Evolutionary conservation across 2,888 invertebrate genomes (phyloP).

Genomic region (Cephus spinipes): DNA sequence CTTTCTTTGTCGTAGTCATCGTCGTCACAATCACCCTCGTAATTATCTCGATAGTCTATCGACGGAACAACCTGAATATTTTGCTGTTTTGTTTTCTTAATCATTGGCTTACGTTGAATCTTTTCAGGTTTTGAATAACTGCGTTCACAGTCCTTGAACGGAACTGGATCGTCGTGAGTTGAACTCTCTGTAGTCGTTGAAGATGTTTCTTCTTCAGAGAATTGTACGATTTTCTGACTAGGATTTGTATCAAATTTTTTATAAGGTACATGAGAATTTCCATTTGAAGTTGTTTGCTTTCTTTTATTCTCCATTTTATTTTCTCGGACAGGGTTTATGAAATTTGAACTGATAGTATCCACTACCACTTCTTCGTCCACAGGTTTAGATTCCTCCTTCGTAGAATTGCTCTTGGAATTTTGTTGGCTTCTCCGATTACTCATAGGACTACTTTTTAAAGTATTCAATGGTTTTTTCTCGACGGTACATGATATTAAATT

Average conservation of each 20-base stretch:
- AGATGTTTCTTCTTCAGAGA: conserved; percentile 76
- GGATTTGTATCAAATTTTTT: conserved; percentile 58
- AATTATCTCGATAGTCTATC: conserved; percentile 66
- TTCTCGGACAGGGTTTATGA: conserved; percentile 23
- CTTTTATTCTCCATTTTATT: conserved; percentile 46
- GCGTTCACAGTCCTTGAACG: conserved; percentile 54
- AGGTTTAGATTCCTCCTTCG: conserved; percentile 52
- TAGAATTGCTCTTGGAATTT: conserved; percentile 31
- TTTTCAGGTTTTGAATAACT: conserved; percentile 54
- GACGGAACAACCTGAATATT: conserved; percentile 46
- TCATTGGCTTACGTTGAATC: conserved; percentile 50
- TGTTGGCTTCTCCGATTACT: conserved; percentile 44
- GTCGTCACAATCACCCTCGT: conserved; percentile 68
- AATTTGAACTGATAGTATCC: conserved; percentile 24
- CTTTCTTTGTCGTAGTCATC: conserved; percentile 58
- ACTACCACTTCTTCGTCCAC: conserved; percentile 65
- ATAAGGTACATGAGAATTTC: conserved; percentile 47
- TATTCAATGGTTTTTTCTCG: conserved; percentile 43
- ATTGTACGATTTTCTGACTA: conserved; percentile 59
- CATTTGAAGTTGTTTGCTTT: conserved; percentile 44
- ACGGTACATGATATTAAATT: not conserved
- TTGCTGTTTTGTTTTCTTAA: conserved; percentile 57
- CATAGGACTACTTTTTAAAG: conserved; percentile 50
- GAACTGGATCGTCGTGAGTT: conserved; percentile 70
- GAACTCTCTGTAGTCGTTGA: conserved; percentile 80